Evolutionary conservation across 1,140 invertebrate species (phyloP), one percentile per base, ranked within the genome.

Genomic region (Diplogasteroides magnus): DNA sequence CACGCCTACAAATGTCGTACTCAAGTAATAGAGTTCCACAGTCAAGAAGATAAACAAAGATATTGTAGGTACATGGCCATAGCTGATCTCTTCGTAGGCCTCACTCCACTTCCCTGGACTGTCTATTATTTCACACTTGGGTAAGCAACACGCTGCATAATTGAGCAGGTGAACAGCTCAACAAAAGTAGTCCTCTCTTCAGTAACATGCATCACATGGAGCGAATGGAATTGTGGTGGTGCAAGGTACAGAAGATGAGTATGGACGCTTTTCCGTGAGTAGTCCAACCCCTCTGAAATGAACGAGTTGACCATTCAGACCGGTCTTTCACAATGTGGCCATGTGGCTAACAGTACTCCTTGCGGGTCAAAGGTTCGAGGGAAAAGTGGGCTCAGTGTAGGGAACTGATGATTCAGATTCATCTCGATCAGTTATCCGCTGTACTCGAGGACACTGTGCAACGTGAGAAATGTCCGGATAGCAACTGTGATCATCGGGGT

Each of bases 291-390:
- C 77, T 61, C 61, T 78, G 77, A 66, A 73, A 77, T 57, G 64
- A 48, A 48, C 37, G 37, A 48, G 19, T 11, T 19, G 37, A 48
- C 37, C 6, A 14, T 64, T 28, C 37, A 48, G 37, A 23, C 66
- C 67, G 2, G 57, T 69, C 64, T 75, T 64, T 37, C 72, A 77
- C 66, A 69, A 77, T 61, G 68, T 77, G 28, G 80, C 80, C 19
- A 83, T 82, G 79, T 82, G 80, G 80, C 64, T 82, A 15, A 82
- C 81, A 23, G 80, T 82, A 13, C 68, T 82, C 2, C 70, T 82
- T 15, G 80, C 80, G 6, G 80, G 71, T 58, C 80, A 82, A 70
- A 62, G 80, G 81, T 81, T 15, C 11, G 59, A 26, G 28, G 6
- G 37, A n/a, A n/a, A n/a, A n/a, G n/a, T n/a, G n/a, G n/a, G n/a